Evolutionary conservation across 1,140 invertebrate species (phyloP), one percentile per base, ranked within the genome.

Genomic region (Cotesia typhae): DNA sequence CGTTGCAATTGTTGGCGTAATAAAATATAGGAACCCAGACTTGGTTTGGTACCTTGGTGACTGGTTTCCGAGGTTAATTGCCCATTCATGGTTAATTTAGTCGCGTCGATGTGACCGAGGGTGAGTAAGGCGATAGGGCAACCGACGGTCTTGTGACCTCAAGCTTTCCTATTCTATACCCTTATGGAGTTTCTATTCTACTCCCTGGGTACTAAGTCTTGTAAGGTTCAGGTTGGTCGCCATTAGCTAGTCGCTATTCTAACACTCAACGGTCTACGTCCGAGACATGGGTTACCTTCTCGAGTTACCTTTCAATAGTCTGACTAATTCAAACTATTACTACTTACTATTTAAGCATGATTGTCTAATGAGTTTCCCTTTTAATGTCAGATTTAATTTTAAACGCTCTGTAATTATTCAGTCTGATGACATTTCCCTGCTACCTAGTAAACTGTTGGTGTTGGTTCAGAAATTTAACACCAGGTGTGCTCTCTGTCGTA

Each of bases 31-130:
- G 10, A 17, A 55, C 10, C 53, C 17, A n/a, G 17, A 55, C 53
- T 5, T 55, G 53, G 53, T 55, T 55, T 14, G 53, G 41, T 47
- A 47, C 4, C 41, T 47, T n/a, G n/a, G 9, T 55, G n/a, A 20
- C 17, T 59, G 57, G 14, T 59, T 64, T 64, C 73, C 75, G 78
- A 82, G 80, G 82, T 85, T 85, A 85, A 87, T 87, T 86, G 83
- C 81, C 78, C 82, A 84, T 86, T 87, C 85, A 85, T 82, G 78
- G 80, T 82, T 85, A 87, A 87, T 85, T 84, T 82, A 83, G 78
- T 84, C 80, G 36, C 55, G 64, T 72, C 70, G 55, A 72, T 67
- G 70, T 66, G 75, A 73, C 71, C 68, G 74, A 64, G 77, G 77
- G 76, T 75, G 78, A 68, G 73, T 76, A 78, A 79, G 76, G 75